Percentiles rank a stretch among this genome's conserved stretches.
These are phyloP conservation scores for Abramis brama DNA, from an alignment of 2,113 vertebrate species.

Conservation along the genomic window DNA sequence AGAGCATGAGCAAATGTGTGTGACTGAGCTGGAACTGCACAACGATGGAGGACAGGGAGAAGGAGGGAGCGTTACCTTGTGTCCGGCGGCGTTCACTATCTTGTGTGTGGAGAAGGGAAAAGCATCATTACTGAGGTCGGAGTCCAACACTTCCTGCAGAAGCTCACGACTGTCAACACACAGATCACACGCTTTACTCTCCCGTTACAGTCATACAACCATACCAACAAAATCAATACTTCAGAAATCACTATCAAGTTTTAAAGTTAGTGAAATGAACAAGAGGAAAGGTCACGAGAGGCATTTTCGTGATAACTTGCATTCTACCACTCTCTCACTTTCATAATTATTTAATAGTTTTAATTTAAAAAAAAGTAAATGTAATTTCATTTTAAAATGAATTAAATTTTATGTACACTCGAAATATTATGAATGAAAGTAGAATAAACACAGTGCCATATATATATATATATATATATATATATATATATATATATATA, in stretches of 20 bases:
- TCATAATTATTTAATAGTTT: not conserved
- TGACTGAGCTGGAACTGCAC: not conserved
- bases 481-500: too few relatives aligned
- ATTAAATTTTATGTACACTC: too few relatives aligned
- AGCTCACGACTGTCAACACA: slow-evolving; percentile 79
- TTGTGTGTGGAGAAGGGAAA: slow-evolving; percentile 95
- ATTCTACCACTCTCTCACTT: not conserved
- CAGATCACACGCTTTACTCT: slow-evolving; percentile 28
- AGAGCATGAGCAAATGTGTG: not conserved
- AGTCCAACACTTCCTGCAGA: slow-evolving; percentile 87
- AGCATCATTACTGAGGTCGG: slow-evolving; percentile 86
- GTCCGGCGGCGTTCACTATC: slow-evolving; percentile 80
- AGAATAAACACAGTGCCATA: too few relatives aligned
- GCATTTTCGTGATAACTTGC: not conserved
- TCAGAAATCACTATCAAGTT: not conserved
- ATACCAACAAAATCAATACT: slow-evolving; percentile 14
- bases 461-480: too few relatives aligned
- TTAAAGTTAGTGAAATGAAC: not conserved
- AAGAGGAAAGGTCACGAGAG: not conserved
- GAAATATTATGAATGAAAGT: too few relatives aligned
- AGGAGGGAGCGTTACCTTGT: slow-evolving; percentile 74
- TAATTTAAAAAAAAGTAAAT: not conserved
- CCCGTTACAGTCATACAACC: not conserved
- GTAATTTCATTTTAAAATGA: too few relatives aligned
- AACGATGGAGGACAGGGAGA: not conserved